Percentiles rank a stretch among this genome's conserved stretches.
phyloP scores from a whole-genome alignment of 1,140 invertebrate genomes.

The Augochlora pura region DNA sequence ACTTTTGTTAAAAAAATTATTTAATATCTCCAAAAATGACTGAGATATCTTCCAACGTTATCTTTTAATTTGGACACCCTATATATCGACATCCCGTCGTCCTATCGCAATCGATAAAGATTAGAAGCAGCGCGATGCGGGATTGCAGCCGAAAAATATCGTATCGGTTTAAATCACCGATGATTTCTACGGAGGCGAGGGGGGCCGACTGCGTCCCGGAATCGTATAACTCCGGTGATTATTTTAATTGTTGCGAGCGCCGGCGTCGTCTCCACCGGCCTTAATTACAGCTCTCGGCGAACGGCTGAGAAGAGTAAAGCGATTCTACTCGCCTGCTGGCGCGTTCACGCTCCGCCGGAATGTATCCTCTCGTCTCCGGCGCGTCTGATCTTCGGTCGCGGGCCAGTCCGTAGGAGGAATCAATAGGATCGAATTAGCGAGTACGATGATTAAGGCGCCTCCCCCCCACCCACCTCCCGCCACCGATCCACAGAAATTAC shows the following conservation, averaged over 20 bases:
- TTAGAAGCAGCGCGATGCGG: conserved; percentile 43
- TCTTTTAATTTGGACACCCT: not conserved
- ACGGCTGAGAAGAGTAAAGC: conserved; percentile 53
- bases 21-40: too few species aligned
- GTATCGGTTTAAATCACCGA: conserved; percentile 64
- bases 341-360: conserved; percentile 44
- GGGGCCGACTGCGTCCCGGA: conserved; percentile 30
- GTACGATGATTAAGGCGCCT: conserved; percentile 50
- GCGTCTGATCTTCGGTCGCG: conserved; percentile 6
- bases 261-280: conserved; percentile 57
- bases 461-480: too few species aligned
- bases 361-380: conserved; percentile 46
- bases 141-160: conserved; percentile 50
- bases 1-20: too few species aligned
- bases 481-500: too few species aligned
- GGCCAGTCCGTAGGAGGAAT: conserved; percentile 50
- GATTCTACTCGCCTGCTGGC: conserved; percentile 66
- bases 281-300: conserved; percentile 69
- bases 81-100: conserved; percentile 62
- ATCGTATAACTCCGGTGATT: conserved; percentile 64
- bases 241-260: conserved; percentile 75
- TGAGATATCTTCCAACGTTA: too few species aligned
- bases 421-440: conserved; percentile 50
- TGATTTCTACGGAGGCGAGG: conserved; percentile 29
- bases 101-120: conserved; percentile 59